Evolutionary conservation across 1,140 invertebrate genomes (phyloP), one percentile per base, ranked within the genome.

Genomic region (Hormaphis cornu): DNA sequence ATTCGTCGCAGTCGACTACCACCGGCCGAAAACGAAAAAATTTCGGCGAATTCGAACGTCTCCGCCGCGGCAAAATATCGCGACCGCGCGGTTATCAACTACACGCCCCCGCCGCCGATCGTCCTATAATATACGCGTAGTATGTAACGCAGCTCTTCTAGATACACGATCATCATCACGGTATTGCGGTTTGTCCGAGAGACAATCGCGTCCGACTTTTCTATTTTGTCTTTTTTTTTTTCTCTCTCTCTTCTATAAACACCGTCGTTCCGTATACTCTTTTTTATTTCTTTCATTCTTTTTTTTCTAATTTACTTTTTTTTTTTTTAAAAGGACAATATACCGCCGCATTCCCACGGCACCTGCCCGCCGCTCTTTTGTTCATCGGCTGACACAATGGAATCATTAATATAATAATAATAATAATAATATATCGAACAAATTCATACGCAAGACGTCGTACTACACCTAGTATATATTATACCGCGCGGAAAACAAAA

Each of bases 351-450:
- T 66, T 66, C 61, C 42, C 61, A 66, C 61, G 61, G 61, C 61
- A 66, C 61, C 61, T 66, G 61, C n/a, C n/a, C n/a, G n/a, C n/a
- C 40, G 28, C 61, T 66, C 61, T 66, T n/a, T 66, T 66, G 61
- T 66, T 66, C 61, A 35, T 66, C 28, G n/a, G 44, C 61, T 66
- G 61, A 66, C 61, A 66, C 61, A 66, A 66, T 66, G 44, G 61
- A 66, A 66, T 66, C 61, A 66, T 66, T 66, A 66, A 66, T 66
- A n/a, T n/a, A n/a, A n/a, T n/a, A n/a, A n/a, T n/a, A n/a, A n/a
- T n/a, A n/a, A n/a, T n/a, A n/a, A n/a, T n/a, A n/a, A n/a, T n/a
- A n/a, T n/a, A 66, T 66, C 61, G 61, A 66, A 66, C 61, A 66
- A 66, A 66, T 66, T 66, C 61, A 66, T 66, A 66, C 58, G 58